A percentile compares a stretch with the other conserved stretches of the same genome.
Conservation (phyloP, 1,140 invertebrate genomes). For the Glomeris maerens region DNA sequence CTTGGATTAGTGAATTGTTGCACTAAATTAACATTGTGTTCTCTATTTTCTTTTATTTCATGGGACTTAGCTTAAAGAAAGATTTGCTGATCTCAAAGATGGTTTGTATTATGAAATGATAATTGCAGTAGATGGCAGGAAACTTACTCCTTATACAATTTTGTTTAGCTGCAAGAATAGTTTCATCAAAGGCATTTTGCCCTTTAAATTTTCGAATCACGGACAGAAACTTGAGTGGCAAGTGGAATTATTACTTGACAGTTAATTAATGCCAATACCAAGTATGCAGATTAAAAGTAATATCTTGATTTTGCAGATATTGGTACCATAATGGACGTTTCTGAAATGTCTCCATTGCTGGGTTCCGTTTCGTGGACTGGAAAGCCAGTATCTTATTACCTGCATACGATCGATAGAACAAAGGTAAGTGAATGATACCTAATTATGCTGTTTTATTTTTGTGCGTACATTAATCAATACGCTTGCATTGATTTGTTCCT, state of each 20-base stretch:
- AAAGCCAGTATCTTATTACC: conserved; percentile 93
- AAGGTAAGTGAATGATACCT: conserved; percentile 36
- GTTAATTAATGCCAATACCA: no score
- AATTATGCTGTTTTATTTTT: conserved; percentile 17
- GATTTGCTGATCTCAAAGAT: conserved; percentile 90
- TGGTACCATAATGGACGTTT: conserved; percentile 96
- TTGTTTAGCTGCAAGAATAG: conserved; percentile 56
- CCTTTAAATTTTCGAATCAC: conserved; percentile 95
- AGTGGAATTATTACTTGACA: conserved; percentile 17
- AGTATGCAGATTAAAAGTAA: conserved; percentile 7
- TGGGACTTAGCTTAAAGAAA: conserved; percentile 68
- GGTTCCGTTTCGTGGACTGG: conserved; percentile 97
- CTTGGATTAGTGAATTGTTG: conserved; percentile 1
- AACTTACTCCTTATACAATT: no score
- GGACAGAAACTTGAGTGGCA: conserved; percentile 65
- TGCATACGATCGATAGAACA: conserved; percentile 90
- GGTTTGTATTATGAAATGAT: no score
- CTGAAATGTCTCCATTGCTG: conserved; percentile 81
- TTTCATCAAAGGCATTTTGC: conserved; percentile 98
- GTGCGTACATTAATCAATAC: conserved; percentile 11
- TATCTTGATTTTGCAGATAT: conserved; percentile 55
- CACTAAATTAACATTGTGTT: not conserved
- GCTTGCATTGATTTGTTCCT: conserved; percentile 25
- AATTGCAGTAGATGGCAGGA: no score
- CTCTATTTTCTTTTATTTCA: conserved; percentile 8